Base-by-base conservation (phyloP, 2,888 invertebrate species). In the Cerceris rybyensis region DNA sequence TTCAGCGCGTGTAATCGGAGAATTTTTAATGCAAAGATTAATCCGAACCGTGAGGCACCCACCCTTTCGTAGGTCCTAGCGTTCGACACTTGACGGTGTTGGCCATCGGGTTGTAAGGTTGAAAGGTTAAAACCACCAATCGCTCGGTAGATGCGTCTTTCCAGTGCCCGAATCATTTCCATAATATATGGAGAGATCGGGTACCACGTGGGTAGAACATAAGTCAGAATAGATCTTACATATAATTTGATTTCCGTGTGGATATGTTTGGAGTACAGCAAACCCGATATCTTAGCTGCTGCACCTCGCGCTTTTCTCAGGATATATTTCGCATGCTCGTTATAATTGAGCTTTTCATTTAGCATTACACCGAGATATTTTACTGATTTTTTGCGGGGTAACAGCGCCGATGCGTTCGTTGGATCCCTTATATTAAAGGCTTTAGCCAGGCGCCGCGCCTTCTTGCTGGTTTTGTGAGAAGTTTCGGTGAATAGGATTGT, bases 401-500 rank as follows among this genome's bases (percentile, higher is more conserved):
- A 41, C 28, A 28, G 1, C 28, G 28, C 4, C 28, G 28, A 28
- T 28, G 28, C 28, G 28, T 4, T 28, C 28, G 28, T 4, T 28
- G 28, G 28, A 28, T 28, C 28, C 28, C 28, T 28, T 28, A 28
- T 28, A 28, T 28, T 28, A 28, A 28, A 28, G 28, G 1, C 28
- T 28, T 28, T 28, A 28, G 28, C 28, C 28, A 28, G 4, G 4
- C 28, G n/a, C 14, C 41, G 6, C 13, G 9, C 5, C 0, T 39
- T 67, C 2, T 65, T 74, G 50, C 70, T 74, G 1, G 58, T 73
- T 74, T 78, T 78, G 43, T 50, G 13, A 11, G 42, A 2, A n/a
- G 77, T 68, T 70, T 9, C 50, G 2, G 77, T 69, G 28, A 82
- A 82, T 0, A 83, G 14, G 0, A 86, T 82, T 0, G 74, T 69